Base-by-base conservation (phyloP, 2,797 vertebrate genomes). In the Pyrocephalus nanus region DNA sequence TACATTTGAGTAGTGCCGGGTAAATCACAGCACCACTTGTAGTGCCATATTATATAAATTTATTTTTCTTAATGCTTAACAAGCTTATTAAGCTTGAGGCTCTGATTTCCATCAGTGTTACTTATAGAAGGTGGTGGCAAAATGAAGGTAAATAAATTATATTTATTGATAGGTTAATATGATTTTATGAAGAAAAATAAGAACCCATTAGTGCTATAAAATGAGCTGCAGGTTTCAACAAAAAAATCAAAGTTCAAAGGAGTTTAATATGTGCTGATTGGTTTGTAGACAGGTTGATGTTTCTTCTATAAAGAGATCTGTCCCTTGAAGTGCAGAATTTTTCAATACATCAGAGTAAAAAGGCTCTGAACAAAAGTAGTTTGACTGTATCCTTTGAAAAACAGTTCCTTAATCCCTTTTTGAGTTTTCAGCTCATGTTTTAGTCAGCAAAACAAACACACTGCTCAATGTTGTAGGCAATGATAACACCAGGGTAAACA, bases 401-500 rank as follows among this genome's bases (percentile, higher is more conserved):
- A 26, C 66, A 64, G 38, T 61, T 95, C 34, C 84, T 86, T 91
- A 92, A 93, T 92, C 82, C 29, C 48, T 70, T 86, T 79, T 91
- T 86, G 64, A 93, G 72, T 94, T 96, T 92, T 82, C 88, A 79
- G 60, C 57, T 83, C 88, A 30, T 81, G 70, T 94, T 96, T 95
- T 91, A 96, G 96, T 96, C 71, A 80, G 78, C 74, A 82, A 95
- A 97, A 95, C 73, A 97, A 96, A 95, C 79, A 93, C 47, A 38
- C 81, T 2, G 47, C 72, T 94, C 88, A 80, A 50, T 91, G 82
- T 92, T 95, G 96, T 83, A 88, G 94, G 86, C 74, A 90, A 90
- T 61, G 97, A 97, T 97, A 97, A 97, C 91, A 91, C 78, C 50
- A 51, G 54, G 66, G 87, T 93, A 97, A 97, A 97, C 94, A 95